Percentiles rank a stretch among this genome's conserved stretches.
Evolutionary conservation across 2,888 invertebrate genomes (phyloP).

Genomic region (Holacanthella duospinosa): DNA sequence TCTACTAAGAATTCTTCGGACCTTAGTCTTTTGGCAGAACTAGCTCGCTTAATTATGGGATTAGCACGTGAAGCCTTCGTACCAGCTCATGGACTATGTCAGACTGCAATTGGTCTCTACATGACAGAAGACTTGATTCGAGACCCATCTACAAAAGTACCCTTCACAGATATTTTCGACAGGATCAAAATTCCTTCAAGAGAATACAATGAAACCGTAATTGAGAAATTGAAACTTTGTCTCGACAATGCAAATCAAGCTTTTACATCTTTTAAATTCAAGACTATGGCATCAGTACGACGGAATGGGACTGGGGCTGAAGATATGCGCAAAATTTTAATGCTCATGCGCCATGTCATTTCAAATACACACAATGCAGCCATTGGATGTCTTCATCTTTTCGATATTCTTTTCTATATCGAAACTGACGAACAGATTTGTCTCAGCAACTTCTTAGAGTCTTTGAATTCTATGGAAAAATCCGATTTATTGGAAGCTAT

Average conservation of each 20-base stretch:
- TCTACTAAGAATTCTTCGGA: neutral
- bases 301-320: neutral
- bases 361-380: slow-evolving; percentile 27
- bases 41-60: slow-evolving; percentile 18
- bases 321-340: slow-evolving; percentile 24
- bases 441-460: slow-evolving; percentile 27
- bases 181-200: slow-evolving; percentile 23
- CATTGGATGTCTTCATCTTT: slow-evolving; percentile 29
- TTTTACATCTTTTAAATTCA: slow-evolving; percentile 24
- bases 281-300: neutral
- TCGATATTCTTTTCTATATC: slow-evolving; percentile 29
- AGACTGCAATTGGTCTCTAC: slow-evolving; percentile 28
- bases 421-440: slow-evolving; percentile 21
- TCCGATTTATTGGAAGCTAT: slow-evolving; percentile 31
- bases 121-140: slow-evolving; percentile 32
- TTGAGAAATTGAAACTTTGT: slow-evolving; percentile 24
- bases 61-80: slow-evolving; percentile 30
- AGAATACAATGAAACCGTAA: slow-evolving; percentile 19
- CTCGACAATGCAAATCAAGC: slow-evolving; percentile 28
- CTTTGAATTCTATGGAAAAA: slow-evolving; percentile 28
- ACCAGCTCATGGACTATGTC: slow-evolving; percentile 32
- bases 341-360: slow-evolving; percentile 25
- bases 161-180: slow-evolving; percentile 13
- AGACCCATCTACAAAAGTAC: slow-evolving; percentile 17
- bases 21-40: slow-evolving; percentile 18